Base-by-base conservation (phyloP, 2,888 invertebrate genomes). In the Ennomos erosarius region DNA sequence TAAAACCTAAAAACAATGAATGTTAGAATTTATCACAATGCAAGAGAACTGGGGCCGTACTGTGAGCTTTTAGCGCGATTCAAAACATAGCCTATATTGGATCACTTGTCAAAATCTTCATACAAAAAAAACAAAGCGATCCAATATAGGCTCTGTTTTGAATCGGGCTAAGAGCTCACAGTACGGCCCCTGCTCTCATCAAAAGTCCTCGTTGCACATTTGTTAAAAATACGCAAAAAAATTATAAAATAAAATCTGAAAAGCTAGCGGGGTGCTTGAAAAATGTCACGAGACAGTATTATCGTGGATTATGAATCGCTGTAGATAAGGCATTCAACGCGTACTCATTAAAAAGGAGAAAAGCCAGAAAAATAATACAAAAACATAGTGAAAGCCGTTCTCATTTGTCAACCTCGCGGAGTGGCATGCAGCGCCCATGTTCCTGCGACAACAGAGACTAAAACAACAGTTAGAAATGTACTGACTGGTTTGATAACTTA, bases 331-430 rank as follows among this genome's bases (percentile, higher is more conserved):
- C 75, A 82, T 82, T 84, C 83, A 83, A 74, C 77, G 75, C 76
- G 78, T 66, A 78, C 82, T 85, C 84, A 84, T 86, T 85, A 86
- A 82, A 83, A 80, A 71, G 70, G 69, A 71, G 70, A 62, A 64
- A 77, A 73, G 74, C 74, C 71, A 71, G 69, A 71, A 76, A 73
- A 74, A 72, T 64, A 69, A 62, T 53, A 63, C 54, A 71, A 75
- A 75, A 80, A 75, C 68, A 76, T 76, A 75, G 73, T 74, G 77
- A 75, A 80, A 79, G 74, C 79, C 79, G 70, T 77, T 79, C 82
- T 87, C 85, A 86, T 88, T 88, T 88, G 87, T 87, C 88, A 88
- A 87, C 81, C 81, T 79, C 74, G 76, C 75, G 70, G 71, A 79
- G 68, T 79, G 74, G 81, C 82, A 83, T 85, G 84, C 79, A 75